Conservation (phyloP, 2,113 vertebrate genomes). For the Thalassarche chlororhynchos region DNA sequence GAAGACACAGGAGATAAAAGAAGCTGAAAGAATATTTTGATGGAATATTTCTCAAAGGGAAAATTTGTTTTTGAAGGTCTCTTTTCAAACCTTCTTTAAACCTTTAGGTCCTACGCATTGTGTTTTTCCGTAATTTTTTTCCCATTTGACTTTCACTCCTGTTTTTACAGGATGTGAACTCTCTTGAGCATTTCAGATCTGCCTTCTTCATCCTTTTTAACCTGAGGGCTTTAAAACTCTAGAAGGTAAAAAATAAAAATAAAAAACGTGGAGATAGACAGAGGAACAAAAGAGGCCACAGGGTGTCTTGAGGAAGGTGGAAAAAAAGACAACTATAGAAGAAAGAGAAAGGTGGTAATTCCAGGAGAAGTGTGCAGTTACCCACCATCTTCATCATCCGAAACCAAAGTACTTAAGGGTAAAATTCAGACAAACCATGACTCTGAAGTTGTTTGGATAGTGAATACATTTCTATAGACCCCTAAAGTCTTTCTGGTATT, state of each 20-base stretch:
- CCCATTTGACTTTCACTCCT: conserved; percentile 46
- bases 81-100: conserved; percentile 41
- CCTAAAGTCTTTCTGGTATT: neutral
- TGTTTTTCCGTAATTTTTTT: neutral
- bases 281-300: neutral
- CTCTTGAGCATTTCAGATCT: conserved; percentile 37
- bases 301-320: neutral
- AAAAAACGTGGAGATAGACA: neutral
- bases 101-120: conserved; percentile 12
- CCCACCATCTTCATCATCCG: neutral
- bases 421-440: neutral
- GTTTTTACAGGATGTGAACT: conserved; percentile 47
- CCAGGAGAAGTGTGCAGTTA: neutral
- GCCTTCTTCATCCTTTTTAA: neutral
- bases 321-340: neutral
- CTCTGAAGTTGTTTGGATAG: neutral
- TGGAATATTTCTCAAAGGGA: conserved; percentile 64
- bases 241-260: neutral
- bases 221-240: neutral
- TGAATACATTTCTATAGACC: neutral
- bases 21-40: conserved; percentile 52
- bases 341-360: neutral
- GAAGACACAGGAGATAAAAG: conserved; percentile 63
- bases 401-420: neutral
- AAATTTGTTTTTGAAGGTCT: conserved; percentile 65